phyloP scores from a whole-genome alignment of 2,888 invertebrate genomes.

The Sepiola atlantica region DNA sequence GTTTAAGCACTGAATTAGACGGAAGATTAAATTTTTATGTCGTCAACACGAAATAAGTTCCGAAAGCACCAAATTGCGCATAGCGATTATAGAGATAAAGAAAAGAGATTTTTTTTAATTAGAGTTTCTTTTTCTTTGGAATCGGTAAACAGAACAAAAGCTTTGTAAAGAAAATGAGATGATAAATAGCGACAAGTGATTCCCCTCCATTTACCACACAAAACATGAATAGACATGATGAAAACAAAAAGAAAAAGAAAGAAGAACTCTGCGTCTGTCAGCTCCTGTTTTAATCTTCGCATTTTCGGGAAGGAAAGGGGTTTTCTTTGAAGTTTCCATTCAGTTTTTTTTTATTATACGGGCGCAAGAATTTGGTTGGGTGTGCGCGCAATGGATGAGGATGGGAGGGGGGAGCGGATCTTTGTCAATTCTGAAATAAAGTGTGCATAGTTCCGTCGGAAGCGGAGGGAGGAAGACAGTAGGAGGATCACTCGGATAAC shows the following conservation, averaged over 20 bases:
- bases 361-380: not conserved
- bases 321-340: not conserved
- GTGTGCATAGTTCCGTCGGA: conserved; percentile 43
- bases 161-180: not conserved
- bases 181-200: no score
- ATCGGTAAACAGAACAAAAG: conserved; percentile 32
- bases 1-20: not conserved
- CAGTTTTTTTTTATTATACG: not conserved
- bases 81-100: not conserved
- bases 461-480: conserved; percentile 42
- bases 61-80: not conserved
- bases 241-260: not conserved
- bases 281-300: conserved; percentile 12
- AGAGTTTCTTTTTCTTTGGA: not conserved
- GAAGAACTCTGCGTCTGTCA: not conserved
- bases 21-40: not conserved
- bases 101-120: not conserved
- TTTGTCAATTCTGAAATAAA: conserved; percentile 32
- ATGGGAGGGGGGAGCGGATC: not conserved
- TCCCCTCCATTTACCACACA: not conserved
- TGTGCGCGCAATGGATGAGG: not conserved
- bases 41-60: not conserved
- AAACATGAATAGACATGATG: conserved; percentile 18
- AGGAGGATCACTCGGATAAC: conserved; percentile 46
- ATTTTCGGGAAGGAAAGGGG: not conserved